phyloP scores from a whole-genome alignment of 2,113 vertebrate species.

The Pogona vitticeps region DNA sequence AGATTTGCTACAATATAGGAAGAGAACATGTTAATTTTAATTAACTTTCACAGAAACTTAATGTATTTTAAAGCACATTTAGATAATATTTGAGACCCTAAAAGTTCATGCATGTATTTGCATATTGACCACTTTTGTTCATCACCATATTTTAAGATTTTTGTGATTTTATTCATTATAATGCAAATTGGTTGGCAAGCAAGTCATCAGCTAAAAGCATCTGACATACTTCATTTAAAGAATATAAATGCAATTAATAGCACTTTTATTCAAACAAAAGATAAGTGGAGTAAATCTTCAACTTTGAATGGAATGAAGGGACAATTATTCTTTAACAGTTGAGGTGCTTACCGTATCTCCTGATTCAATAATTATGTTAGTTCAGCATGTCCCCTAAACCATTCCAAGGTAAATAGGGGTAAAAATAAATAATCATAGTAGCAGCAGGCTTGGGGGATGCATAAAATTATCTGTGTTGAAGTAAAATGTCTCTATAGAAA shows the following conservation, averaged over 20 bases:
- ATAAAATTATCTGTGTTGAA: not conserved
- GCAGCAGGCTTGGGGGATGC: not conserved
- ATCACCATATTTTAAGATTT: constrained; percentile 1
- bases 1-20: constrained; percentile 5
- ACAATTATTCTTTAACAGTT: constrained; percentile 31
- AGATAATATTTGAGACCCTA: constrained; percentile 11
- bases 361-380: constrained; percentile 20
- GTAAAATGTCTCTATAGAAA: not conserved
- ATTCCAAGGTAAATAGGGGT: not conserved
- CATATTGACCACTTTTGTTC: constrained; percentile 44
- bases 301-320: constrained; percentile 29
- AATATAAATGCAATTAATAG: constrained; percentile 84
- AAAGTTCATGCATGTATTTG: constrained; percentile 27
- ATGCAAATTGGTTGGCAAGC: constrained; percentile 55
- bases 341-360: constrained; percentile 1
- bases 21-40: constrained; percentile 30
- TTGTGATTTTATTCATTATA: constrained; percentile 46
- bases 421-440: constrained; percentile 14
- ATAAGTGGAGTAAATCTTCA: constrained; percentile 71
- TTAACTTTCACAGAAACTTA: not conserved
- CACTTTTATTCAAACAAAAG: constrained; percentile 73
- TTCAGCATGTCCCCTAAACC: not conserved
- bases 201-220: constrained; percentile 78
- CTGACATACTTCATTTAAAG: constrained; percentile 80
- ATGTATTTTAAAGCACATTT: constrained; percentile 15